phyloP scores from a whole-genome alignment of 2,797 vertebrate genomes.

The Monodelphis domestica region DNA sequence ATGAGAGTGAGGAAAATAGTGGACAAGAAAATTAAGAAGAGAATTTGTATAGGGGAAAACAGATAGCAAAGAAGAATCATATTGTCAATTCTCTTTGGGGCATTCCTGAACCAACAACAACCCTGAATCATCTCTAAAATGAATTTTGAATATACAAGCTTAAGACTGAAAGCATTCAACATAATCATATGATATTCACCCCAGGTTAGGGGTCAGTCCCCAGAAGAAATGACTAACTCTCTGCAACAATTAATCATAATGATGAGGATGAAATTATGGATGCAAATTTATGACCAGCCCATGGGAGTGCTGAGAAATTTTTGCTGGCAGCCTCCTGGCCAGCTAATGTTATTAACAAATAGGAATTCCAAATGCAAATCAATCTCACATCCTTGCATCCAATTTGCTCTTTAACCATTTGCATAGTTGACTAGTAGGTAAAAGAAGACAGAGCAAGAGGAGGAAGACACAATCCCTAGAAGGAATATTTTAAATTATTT shows the following conservation, averaged over 20 bases:
- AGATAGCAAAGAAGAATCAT: neutral
- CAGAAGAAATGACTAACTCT: conserved; percentile 54
- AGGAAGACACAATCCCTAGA: neutral
- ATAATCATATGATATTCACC: conserved; percentile 41
- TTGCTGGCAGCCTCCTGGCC: neutral
- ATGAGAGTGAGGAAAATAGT: conserved; percentile 43
- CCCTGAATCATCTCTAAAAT: conserved; percentile 33
- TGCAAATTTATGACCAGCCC: neutral
- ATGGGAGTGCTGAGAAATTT: conserved; percentile 17
- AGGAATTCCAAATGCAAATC: conserved; percentile 19
- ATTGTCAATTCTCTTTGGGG: neutral
- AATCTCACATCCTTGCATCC: neutral
- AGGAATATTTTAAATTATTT: conserved; percentile 46
- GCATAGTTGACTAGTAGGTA: conserved; percentile 6
- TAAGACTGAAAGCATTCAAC: conserved; percentile 11
- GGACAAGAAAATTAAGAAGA: conserved; percentile 2
- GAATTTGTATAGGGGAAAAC: neutral
- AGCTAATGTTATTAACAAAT: conserved; percentile 33
- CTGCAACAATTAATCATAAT: conserved; percentile 45
- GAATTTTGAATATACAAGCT: conserved; percentile 21
- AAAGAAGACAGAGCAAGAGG: neutral
- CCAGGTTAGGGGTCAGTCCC: conserved; percentile 22
- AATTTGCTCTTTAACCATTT: conserved; percentile 44
- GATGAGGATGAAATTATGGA: conserved; percentile 44
- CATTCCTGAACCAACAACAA: conserved; percentile 9